Conservation (phyloP, 2,113 vertebrate species). For the Amphiprion ocellaris region DNA sequence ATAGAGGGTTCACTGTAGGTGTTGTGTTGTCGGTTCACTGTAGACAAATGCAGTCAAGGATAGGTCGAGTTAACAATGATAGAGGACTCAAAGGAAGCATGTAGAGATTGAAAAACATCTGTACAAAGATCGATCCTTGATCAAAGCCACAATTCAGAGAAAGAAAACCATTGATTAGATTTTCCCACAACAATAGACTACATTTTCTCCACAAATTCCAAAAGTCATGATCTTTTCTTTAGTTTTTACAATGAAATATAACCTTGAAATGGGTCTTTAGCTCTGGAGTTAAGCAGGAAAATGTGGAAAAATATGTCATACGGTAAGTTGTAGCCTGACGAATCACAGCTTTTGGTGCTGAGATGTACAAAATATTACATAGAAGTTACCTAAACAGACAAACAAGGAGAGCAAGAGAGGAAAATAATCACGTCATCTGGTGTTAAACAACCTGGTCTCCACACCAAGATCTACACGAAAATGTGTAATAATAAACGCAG, state of each 20-base stretch:
- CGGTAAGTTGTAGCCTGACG: no score
- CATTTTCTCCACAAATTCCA: background rate
- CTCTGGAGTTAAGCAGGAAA: background rate
- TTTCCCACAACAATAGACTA: background rate
- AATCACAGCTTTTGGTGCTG: no score
- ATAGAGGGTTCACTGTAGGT: background rate
- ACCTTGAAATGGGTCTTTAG: background rate
- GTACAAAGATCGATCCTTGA: background rate
- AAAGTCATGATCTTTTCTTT: background rate
- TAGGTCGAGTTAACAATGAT: background rate
- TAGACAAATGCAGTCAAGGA: background rate
- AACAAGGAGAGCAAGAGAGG: no score
- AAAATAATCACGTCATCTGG: no score
- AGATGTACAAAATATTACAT: no score
- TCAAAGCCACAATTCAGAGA: constrained; percentile 1
- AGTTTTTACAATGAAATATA: background rate
- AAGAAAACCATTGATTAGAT: no score
- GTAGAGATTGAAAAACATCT: background rate
- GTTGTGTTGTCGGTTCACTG: background rate
- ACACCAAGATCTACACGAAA: no score
- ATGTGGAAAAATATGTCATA: no score
- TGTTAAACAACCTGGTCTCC: no score
- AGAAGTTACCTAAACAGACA: no score
- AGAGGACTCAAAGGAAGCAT: background rate
- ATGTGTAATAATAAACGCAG: no score